Conservation (phyloP, 2,888 invertebrate species). For the Agrotis segetum region DNA sequence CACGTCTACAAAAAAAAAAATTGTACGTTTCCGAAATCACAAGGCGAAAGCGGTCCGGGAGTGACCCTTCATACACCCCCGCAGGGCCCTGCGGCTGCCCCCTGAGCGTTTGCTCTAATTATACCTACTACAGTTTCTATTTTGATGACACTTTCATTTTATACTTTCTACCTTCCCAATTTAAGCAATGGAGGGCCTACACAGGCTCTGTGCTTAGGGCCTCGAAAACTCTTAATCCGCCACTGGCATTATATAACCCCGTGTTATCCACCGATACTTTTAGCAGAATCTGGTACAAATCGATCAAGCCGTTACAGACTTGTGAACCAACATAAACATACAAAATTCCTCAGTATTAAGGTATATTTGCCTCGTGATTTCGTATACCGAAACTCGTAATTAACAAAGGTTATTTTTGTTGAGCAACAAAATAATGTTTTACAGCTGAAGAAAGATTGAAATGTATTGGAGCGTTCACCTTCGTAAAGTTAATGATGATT, state of each 20-base stretch:
- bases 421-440: slow-evolving; percentile 31
- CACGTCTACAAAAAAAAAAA: too few relatives aligned
- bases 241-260: not conserved
- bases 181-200: too few relatives aligned
- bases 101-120: too few relatives aligned
- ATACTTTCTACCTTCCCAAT: too few relatives aligned
- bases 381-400: slow-evolving; percentile 27
- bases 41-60: too few relatives aligned
- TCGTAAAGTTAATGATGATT: not conserved
- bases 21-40: too few relatives aligned
- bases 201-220: too few relatives aligned
- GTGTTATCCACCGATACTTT: not conserved
- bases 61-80: too few relatives aligned
- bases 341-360: slow-evolving; percentile 26
- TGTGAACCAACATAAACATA: slow-evolving; percentile 37
- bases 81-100: too few relatives aligned
- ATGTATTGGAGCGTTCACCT: slow-evolving; percentile 22
- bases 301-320: slow-evolving; percentile 19
- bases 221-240: too few relatives aligned
- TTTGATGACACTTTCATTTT: too few relatives aligned
- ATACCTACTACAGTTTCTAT: too few relatives aligned
- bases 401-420: slow-evolving; percentile 39
- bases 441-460: slow-evolving; percentile 12
- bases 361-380: slow-evolving; percentile 14
- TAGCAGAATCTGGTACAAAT: slow-evolving; percentile 18